These are phyloP conservation scores for Graptemys geographica DNA, from an alignment of 2,797 vertebrate species.

Conservation along the genomic window DNA sequence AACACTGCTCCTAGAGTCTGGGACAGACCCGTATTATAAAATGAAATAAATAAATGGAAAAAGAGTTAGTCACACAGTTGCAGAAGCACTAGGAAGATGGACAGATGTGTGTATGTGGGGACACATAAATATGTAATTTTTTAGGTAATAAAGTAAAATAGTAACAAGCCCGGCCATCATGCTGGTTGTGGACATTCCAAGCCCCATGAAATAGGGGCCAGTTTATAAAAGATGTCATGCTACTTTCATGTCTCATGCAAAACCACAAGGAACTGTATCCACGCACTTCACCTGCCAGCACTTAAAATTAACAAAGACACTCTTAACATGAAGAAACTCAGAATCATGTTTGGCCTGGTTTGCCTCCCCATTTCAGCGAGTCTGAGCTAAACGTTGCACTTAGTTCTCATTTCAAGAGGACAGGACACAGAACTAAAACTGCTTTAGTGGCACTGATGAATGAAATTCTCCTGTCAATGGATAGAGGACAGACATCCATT, in stretches of 20 bases:
- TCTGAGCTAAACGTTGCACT: conserved; percentile 14
- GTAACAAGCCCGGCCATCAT: background rate
- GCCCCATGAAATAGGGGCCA: background rate
- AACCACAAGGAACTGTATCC: background rate
- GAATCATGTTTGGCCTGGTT: background rate
- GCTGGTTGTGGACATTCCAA: background rate
- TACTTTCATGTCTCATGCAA: background rate
- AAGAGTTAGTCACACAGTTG: background rate
- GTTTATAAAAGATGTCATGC: background rate
- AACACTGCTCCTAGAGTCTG: background rate
- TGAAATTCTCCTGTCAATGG: background rate
- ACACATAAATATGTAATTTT: background rate
- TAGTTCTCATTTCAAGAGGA: background rate
- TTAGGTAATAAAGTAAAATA: background rate
- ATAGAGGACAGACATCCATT: background rate
- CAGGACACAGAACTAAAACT: background rate
- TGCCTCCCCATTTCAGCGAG: background rate
- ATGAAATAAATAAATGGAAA: background rate
- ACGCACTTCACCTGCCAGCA: background rate
- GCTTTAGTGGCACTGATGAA: background rate
- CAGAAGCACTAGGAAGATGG: background rate
- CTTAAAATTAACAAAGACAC: background rate
- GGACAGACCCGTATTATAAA: background rate
- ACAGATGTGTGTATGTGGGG: background rate
- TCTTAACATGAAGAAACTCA: background rate